A percentile compares a stretch with the other conserved stretches of the same genome.
phyloP scores from a whole-genome alignment of 2,888 invertebrate species.

The Metacarcinus magister region DNA sequence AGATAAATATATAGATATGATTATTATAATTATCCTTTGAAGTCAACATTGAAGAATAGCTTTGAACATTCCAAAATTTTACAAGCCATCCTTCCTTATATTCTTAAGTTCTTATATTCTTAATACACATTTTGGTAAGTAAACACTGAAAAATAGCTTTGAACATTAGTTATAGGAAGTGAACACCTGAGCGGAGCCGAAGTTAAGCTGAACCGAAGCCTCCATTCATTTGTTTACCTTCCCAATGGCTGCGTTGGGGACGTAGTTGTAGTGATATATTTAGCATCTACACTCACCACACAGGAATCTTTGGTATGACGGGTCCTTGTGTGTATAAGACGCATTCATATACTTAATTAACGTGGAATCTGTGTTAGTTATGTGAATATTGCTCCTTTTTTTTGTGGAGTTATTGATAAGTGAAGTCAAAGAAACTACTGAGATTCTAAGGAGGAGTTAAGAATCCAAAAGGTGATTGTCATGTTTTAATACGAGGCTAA shows the following conservation, averaged over 20 bases:
- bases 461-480: neutral
- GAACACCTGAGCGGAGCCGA: no score
- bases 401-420: neutral
- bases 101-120: no score
- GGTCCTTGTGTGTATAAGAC: neutral
- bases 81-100: no score
- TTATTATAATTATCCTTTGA: no score
- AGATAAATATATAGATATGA: no score
- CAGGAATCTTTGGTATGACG: constrained; percentile 42
- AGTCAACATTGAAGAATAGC: no score
- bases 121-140: no score
- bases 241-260: neutral
- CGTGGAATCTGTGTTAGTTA: neutral
- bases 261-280: neutral
- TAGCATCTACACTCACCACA: neutral
- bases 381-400: neutral
- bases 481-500: neutral
- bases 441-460: neutral
- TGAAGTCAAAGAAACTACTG: no score
- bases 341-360: neutral
- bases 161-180: no score
- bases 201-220: neutral
- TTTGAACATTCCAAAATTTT: no score
- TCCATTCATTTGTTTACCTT: neutral
- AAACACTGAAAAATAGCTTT: neutral